Evolutionary conservation across 2,797 vertebrate genomes (phyloP).

Genomic region (Aeoliscus strigatus): DNA sequence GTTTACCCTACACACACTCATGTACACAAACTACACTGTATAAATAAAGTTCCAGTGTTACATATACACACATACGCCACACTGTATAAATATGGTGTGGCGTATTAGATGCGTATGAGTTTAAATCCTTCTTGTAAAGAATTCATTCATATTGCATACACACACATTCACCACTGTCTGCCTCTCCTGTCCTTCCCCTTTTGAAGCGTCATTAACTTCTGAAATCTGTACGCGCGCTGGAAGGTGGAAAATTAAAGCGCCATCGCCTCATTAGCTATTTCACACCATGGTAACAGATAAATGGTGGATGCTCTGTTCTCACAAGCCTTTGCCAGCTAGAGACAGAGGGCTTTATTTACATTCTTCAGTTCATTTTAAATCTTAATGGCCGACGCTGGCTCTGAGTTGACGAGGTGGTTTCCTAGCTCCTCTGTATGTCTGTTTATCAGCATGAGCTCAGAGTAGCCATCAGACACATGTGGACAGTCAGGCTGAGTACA

Average conservation of each 20-base stretch:
- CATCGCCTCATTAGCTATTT: constrained; percentile 34
- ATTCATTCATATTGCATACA: too few relatives aligned
- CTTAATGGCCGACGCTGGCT: constrained; percentile 48
- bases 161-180: not conserved
- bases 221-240: constrained; percentile 58
- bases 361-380: constrained; percentile 46
- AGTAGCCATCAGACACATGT: constrained; percentile 21
- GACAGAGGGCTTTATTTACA: constrained; percentile 31
- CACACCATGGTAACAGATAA: constrained; percentile 26
- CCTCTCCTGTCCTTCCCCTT: not conserved
- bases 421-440: constrained; percentile 42
- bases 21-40: too few relatives aligned
- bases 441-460: constrained; percentile 5
- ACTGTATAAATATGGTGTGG: too few relatives aligned
- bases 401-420: constrained; percentile 42
- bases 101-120: too few relatives aligned
- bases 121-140: too few relatives aligned
- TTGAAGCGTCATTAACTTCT: constrained; percentile 30
- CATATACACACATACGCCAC: too few relatives aligned
- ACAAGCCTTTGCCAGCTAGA: constrained; percentile 20
- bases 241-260: constrained; percentile 34
- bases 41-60: too few relatives aligned
- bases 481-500: constrained; percentile 12
- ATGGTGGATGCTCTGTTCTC: constrained; percentile 14
- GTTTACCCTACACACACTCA: too few relatives aligned